phyloP scores from a whole-genome alignment of 2,113 vertebrate species.

The Amblyornis subalaris region DNA sequence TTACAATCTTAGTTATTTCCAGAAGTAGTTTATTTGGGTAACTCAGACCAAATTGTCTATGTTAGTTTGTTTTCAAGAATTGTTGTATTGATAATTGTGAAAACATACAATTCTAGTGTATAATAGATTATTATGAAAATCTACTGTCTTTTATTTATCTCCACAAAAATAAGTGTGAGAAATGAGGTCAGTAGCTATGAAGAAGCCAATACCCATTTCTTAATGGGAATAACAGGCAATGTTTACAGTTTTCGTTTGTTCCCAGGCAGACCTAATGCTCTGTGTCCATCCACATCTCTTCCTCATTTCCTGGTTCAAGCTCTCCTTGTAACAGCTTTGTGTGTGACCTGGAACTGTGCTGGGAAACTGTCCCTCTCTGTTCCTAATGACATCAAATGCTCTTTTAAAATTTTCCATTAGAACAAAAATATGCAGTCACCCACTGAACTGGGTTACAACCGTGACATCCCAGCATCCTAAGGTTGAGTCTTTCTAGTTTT shows the following conservation, averaged over 20 bases:
- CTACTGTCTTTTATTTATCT: not conserved
- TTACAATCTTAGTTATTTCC: not conserved
- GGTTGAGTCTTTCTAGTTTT: not conserved
- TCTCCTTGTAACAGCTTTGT: not conserved
- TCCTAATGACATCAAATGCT: not conserved
- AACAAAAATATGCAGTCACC: not conserved
- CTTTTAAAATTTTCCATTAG: not conserved
- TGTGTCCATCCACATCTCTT: not conserved
- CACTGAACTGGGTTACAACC: not conserved
- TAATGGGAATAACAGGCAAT: not conserved
- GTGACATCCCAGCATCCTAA: not conserved
- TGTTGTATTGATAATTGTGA: not conserved
- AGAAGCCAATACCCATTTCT: not conserved
- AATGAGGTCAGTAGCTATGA: not conserved
- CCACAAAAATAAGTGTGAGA: not conserved
- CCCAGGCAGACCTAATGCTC: not conserved
- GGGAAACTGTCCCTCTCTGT: not conserved
- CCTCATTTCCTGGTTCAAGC: not conserved
- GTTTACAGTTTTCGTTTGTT: slow-evolving; percentile 1
- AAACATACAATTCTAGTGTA: not conserved
- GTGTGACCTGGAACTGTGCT: not conserved
- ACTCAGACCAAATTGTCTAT: not conserved
- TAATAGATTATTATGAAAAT: not conserved
- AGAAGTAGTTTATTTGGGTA: not conserved
- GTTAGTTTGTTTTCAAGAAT: not conserved